Evolutionary conservation across 2,797 vertebrate genomes (phyloP).

Genomic region (Poeciliopsis presidionis): DNA sequence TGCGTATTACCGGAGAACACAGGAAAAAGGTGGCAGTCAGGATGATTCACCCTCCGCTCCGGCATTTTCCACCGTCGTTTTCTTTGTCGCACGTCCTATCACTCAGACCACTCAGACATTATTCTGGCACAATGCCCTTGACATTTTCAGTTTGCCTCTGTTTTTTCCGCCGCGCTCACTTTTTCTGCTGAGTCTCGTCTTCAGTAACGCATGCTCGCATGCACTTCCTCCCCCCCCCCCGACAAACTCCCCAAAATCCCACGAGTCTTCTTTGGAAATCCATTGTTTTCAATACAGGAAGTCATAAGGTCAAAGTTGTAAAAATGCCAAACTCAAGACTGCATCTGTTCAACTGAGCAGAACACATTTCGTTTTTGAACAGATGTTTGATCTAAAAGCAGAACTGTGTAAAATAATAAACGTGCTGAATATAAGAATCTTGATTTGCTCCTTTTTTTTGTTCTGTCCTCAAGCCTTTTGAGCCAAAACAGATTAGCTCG

Average conservation of each 20-base stretch:
- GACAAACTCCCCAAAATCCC: background rate
- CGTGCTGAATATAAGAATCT: background rate
- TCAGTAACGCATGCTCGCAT: conserved; percentile 4
- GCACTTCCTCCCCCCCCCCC: background rate
- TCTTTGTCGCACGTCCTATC: conserved; percentile 57
- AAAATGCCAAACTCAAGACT: background rate
- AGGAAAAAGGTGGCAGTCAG: conserved; percentile 38
- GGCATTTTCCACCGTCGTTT: conserved; percentile 47
- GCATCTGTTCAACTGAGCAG: background rate
- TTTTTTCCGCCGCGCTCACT: conserved; percentile 22
- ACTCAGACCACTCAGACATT: conserved; percentile 50
- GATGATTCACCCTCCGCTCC: conserved; percentile 54
- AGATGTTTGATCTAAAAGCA: background rate
- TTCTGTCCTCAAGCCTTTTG: background rate
- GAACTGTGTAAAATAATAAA: background rate
- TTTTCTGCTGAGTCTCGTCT: conserved; percentile 16
- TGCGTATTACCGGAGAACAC: conserved; percentile 28
- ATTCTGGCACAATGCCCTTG: conserved; percentile 49
- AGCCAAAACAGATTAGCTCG: background rate
- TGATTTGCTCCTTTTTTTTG: background rate
- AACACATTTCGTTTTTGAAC: background rate
- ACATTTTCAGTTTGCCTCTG: conserved; percentile 48
- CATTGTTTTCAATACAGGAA: background rate
- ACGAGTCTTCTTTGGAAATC: background rate
- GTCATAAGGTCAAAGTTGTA: background rate